These are phyloP conservation scores for Sinohyriopsis cumingii DNA, from an alignment of 2,888 invertebrate species.

Conservation along the genomic window DNA sequence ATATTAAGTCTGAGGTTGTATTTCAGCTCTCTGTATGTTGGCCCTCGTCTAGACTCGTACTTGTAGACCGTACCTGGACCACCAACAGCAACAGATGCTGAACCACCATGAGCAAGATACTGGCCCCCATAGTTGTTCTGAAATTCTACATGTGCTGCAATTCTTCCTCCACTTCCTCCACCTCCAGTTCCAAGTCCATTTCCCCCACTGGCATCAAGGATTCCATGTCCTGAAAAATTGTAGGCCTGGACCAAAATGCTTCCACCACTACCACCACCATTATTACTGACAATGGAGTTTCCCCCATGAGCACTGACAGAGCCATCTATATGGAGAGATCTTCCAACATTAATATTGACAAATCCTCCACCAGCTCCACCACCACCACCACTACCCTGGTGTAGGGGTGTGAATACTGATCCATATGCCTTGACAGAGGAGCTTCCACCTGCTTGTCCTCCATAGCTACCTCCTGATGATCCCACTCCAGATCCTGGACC, in stretches of 20 bases:
- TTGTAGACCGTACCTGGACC: slow-evolving; percentile 61
- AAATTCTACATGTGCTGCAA: slow-evolving; percentile 47
- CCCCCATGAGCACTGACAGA: slow-evolving; percentile 40
- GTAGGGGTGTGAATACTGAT: slow-evolving; percentile 49
- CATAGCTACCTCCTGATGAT: slow-evolving; percentile 45
- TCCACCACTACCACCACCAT: slow-evolving; percentile 58
- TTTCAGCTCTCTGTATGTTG: slow-evolving; percentile 57
- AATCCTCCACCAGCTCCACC: slow-evolving; percentile 55
- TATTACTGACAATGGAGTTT: slow-evolving; percentile 19
- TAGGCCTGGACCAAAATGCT: slow-evolving; percentile 49
- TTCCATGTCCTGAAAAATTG: slow-evolving; percentile 57
- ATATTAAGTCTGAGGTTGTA: slow-evolving; percentile 52
- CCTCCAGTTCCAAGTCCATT: slow-evolving; percentile 37
- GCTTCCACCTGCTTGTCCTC: slow-evolving; percentile 47
- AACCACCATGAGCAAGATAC: slow-evolving; percentile 50
- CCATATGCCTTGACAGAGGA: slow-evolving; percentile 42
- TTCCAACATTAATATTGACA: slow-evolving; percentile 46
- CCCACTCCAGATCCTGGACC: slow-evolving; percentile 44
- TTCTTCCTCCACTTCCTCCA: slow-evolving; percentile 57
- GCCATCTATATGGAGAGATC: slow-evolving; percentile 51
- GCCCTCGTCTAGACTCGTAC: slow-evolving; percentile 55
- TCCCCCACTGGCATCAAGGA: slow-evolving; percentile 54
- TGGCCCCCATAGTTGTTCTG: slow-evolving; percentile 48
- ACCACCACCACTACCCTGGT: slow-evolving; percentile 44
- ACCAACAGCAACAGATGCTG: slow-evolving; percentile 21